Conservation (phyloP, 2,797 vertebrate species). For the Valencia hispanica region DNA sequence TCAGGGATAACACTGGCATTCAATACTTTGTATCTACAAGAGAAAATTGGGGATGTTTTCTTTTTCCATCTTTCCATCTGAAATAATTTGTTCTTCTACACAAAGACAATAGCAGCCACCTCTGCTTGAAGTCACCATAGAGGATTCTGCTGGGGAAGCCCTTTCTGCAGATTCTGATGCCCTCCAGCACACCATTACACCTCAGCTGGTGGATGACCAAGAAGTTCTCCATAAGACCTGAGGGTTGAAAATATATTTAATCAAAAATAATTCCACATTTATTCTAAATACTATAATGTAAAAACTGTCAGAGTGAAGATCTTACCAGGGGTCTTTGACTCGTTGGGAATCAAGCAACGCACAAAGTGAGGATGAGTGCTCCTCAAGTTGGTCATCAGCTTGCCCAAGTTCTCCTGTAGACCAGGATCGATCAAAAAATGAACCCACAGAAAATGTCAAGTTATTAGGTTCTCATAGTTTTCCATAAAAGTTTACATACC, state of each 20-base stretch:
- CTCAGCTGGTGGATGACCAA: conserved; percentile 92
- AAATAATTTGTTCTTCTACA: neutral
- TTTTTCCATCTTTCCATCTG: neutral
- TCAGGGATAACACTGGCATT: conserved; percentile 86
- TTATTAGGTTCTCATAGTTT: conserved; percentile 49
- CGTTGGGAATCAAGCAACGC: conserved; percentile 87
- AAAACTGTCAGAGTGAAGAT: fast-evolving
- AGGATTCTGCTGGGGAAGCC: conserved; percentile 86
- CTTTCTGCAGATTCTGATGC: conserved; percentile 83
- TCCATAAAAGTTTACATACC: conserved; percentile 62
- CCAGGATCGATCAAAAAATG: neutral
- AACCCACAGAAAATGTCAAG: conserved; percentile 19
- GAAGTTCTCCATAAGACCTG: conserved; percentile 76
- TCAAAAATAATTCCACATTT: neutral
- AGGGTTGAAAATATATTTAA: neutral
- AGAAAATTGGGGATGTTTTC: conserved; percentile 21
- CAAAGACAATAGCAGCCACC: conserved; percentile 59
- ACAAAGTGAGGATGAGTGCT: conserved; percentile 87
- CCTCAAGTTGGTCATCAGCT: conserved; percentile 33
- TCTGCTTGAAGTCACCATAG: conserved; percentile 85
- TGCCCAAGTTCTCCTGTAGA: conserved; percentile 24
- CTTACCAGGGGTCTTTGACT: conserved; percentile 21
- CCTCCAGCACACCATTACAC: conserved; percentile 89
- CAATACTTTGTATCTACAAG: conserved; percentile 43
- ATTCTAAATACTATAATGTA: too few relatives aligned